A percentile compares a stretch with the other conserved stretches of the same genome.
These are phyloP conservation scores for Pygoscelis adeliae DNA, from an alignment of 2,113 vertebrate genomes.

Conservation along the genomic window DNA sequence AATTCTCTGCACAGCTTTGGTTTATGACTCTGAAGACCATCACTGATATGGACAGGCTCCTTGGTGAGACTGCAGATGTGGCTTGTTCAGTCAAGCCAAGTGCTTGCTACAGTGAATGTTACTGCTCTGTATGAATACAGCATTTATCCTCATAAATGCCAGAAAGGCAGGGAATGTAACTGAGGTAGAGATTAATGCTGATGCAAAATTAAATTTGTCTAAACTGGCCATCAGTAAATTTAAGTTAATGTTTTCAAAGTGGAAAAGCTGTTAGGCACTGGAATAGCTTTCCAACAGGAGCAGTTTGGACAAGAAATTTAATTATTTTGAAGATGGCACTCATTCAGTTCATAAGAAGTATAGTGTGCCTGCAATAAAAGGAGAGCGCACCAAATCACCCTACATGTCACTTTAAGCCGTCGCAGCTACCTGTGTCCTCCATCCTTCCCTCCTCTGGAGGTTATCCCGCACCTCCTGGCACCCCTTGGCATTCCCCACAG, in stretches of 20 bases:
- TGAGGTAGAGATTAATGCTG: background rate
- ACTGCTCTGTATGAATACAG: background rate
- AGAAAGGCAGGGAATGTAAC: background rate
- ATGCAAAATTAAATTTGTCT: slow-evolving; percentile 33
- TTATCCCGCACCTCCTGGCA: background rate
- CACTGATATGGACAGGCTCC: background rate
- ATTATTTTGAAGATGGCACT: background rate
- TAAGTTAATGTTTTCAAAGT: background rate
- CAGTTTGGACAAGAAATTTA: slow-evolving; percentile 45
- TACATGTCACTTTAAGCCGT: accelerated
- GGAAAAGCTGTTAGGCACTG: background rate
- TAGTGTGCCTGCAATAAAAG: background rate
- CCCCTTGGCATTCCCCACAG: background rate
- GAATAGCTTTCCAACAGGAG: slow-evolving; percentile 11
- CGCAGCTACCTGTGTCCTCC: accelerated
- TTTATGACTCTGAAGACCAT: background rate
- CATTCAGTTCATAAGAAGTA: background rate
- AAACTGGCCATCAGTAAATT: slow-evolving; percentile 21
- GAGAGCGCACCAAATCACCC: background rate
- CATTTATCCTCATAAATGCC: background rate
- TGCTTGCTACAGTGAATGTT: background rate
- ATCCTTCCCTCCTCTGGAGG: background rate
- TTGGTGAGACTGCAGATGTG: background rate
- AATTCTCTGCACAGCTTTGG: background rate
- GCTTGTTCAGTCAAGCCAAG: background rate